Conservation (phyloP, 1,140 invertebrate species). For the Drosophila sechellia region DNA sequence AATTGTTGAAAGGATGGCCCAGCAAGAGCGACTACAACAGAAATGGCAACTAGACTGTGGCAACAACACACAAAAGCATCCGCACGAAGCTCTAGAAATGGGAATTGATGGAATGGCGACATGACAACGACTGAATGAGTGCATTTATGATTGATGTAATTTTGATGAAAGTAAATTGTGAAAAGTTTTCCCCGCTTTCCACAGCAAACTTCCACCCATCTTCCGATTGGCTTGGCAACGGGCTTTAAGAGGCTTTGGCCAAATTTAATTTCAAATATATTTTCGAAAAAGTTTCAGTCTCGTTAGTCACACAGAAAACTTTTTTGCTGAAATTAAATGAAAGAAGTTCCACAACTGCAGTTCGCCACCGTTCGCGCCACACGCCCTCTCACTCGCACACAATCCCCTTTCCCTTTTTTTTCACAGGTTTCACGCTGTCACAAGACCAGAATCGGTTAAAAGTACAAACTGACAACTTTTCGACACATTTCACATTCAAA, state of each 20-base stretch:
- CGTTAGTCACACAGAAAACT: slow-evolving; percentile 66
- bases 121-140: slow-evolving; percentile 64
- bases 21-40: slow-evolving; percentile 36
- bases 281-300: slow-evolving; percentile 64
- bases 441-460: slow-evolving; percentile 59
- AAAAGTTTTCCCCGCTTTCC: slow-evolving; percentile 57
- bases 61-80: slow-evolving; percentile 24
- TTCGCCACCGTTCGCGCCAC: slow-evolving; percentile 22
- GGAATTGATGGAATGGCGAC: slow-evolving; percentile 63
- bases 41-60: slow-evolving; percentile 20
- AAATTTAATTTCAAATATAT: slow-evolving; percentile 75
- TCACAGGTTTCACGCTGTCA: slow-evolving; percentile 23
- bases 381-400: slow-evolving; percentile 3
- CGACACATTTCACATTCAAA: slow-evolving; percentile 67
- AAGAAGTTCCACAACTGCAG: slow-evolving; percentile 75
- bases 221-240: slow-evolving; percentile 8
- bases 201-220: slow-evolving; percentile 3
- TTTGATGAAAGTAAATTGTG: slow-evolving; percentile 73
- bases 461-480: slow-evolving; percentile 57
- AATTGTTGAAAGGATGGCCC: slow-evolving; percentile 68
- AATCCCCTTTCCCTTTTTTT: slow-evolving; percentile 7
- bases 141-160: slow-evolving; percentile 81
- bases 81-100: slow-evolving; percentile 67
- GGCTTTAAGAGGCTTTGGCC: slow-evolving; percentile 65
- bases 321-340: slow-evolving; percentile 76